A percentile compares a stretch with the other conserved stretches of the same genome.
Evolutionary conservation across 2,113 vertebrate species (phyloP).

Genomic region (Tonatia bakeri): DNA sequence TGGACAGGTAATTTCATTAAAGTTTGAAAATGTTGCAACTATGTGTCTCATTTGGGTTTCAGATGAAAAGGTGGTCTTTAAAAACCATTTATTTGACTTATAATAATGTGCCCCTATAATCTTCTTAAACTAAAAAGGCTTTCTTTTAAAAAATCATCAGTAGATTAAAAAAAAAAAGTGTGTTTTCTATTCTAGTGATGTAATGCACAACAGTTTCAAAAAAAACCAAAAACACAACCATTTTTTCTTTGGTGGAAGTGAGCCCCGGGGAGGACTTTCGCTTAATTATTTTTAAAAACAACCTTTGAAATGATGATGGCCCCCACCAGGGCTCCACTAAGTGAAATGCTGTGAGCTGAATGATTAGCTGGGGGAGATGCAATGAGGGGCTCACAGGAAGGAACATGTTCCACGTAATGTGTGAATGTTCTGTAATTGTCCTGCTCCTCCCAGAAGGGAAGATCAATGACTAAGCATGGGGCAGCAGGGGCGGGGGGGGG

Average conservation of each 20-base stretch:
- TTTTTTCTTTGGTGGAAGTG: not conserved
- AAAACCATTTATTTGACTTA: not conserved
- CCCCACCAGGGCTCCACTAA: not conserved
- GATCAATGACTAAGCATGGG: not conserved
- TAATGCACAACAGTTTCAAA: not conserved
- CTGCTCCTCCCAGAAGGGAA: not conserved
- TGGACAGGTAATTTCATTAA: not conserved
- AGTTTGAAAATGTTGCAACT: not conserved
- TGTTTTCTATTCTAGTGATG: not conserved
- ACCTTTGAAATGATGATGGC: not conserved
- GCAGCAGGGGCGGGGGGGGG: no score
- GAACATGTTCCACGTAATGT: not conserved
- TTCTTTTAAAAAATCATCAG: not conserved
- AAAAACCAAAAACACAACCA: not conserved
- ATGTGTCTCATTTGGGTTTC: not conserved
- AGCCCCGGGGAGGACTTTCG: not conserved
- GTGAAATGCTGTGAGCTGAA: not conserved
- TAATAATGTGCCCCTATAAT: not conserved
- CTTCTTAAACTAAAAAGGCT: not conserved
- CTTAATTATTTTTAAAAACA: conserved; percentile 17
- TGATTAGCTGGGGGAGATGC: not conserved
- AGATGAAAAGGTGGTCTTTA: not conserved
- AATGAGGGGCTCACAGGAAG: not conserved
- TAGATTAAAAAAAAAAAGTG: not conserved
- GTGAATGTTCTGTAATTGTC: not conserved